Percentiles rank a stretch among this genome's conserved stretches.
These are phyloP conservation scores for Mimachlamys varia DNA, from an alignment of 2,888 invertebrate species.

Conservation along the genomic window DNA sequence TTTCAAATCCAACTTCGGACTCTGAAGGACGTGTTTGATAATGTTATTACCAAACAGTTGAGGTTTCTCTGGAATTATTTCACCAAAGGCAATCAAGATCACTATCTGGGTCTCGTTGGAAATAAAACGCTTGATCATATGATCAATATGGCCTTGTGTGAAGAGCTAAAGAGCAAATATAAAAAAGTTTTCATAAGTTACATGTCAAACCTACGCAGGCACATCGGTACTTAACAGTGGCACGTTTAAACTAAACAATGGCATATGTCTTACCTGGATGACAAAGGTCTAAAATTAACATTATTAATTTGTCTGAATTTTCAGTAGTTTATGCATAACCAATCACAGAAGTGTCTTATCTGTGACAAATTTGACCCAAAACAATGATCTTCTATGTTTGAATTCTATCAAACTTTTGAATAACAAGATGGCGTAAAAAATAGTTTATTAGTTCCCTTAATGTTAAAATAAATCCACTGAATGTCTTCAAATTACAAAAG, in stretches of 20 bases:
- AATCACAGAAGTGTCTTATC: too few species aligned
- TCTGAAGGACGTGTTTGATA: not conserved
- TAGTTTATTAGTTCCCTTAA: too few species aligned
- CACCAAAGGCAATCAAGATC: not conserved
- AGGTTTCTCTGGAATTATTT: conserved; percentile 24
- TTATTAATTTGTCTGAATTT: too few species aligned
- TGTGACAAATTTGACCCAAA: too few species aligned
- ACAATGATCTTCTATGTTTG: too few species aligned
- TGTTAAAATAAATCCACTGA: not conserved
- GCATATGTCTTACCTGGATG: too few species aligned
- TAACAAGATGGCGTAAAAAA: too few species aligned
- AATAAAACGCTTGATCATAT: conserved; percentile 37
- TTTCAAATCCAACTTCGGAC: not conserved
- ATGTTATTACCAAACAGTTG: conserved; percentile 36
- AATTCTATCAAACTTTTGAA: too few species aligned
- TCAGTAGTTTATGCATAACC: too few species aligned
- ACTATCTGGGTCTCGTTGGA: conserved; percentile 24
- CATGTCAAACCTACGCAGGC: not conserved
- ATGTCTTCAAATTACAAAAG: too few species aligned
- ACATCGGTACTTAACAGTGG: not conserved
- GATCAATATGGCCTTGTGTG: conserved; percentile 34
- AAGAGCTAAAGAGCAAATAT: conserved; percentile 38
- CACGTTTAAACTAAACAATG: not conserved
- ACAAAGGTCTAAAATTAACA: too few species aligned
- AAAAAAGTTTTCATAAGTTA: not conserved